Base-by-base conservation (phyloP, 2,888 invertebrate species). In the Xestoiulus laeticollis region DNA sequence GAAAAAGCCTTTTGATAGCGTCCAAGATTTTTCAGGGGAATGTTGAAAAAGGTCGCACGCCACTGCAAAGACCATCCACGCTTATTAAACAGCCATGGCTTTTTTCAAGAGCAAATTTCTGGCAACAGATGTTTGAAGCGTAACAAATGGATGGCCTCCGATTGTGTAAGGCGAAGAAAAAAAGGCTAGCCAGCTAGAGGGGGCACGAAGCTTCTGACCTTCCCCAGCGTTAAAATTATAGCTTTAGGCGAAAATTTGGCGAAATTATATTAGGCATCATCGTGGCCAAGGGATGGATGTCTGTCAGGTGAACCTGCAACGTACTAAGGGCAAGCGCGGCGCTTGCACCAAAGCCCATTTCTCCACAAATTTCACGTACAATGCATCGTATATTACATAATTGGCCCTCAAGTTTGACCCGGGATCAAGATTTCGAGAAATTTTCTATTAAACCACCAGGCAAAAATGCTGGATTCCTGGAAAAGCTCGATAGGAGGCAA, bases 91-190 rank as follows among this genome's bases (percentile, higher is more conserved):
- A 68, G 68, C 68, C 68, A 68, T 26, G 68, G 26, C 26, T 22
- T 68, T 68, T 22, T 10, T 68, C 26, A 26, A 68, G 78, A 78
- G 78, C 78, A 78, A 78, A 78, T 78, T n/a, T n/a, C 78, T 78
- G 38, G 78, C 78, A 78, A 78, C 78, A 78, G 78, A 78, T 78
- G 78, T 78, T 78, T 26, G 78, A 78, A 78, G 78, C 78, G 78
- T 78, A 78, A 78, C 78, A 78, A 78, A 78, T 78, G 78, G 78
- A 78, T 78, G 78, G 78, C 30, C 78, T 78, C 30, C 78, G 78
- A 78, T 78, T 78, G 78, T 78, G 30, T 1, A 30, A 78, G 14
- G 30, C 14, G 30, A 78, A n/a, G n/a, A n/a, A 78, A 78, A 78
- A 78, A 78, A 30, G 30, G 14, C 10, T 78, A 26, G 12, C 1